Evolutionary conservation across 2,797 vertebrate genomes (phyloP).

Genomic region (Catostomus latipinnis): DNA sequence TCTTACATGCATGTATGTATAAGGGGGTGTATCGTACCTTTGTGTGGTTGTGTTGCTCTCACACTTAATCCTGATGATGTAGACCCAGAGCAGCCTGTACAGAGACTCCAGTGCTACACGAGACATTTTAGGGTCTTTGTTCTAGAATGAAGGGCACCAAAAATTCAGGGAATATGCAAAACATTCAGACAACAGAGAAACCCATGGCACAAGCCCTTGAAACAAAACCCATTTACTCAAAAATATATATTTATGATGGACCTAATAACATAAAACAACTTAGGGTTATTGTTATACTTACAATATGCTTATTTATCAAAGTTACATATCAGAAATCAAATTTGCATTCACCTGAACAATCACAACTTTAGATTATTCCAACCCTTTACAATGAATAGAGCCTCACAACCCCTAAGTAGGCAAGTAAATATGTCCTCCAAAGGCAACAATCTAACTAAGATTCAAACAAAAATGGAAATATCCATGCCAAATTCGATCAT

Average conservation of each 20-base stretch:
- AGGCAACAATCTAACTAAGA: not conserved
- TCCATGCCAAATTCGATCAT: not conserved
- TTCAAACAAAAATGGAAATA: not conserved
- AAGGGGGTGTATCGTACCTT: slow-evolving; percentile 80
- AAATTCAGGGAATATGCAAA: not conserved
- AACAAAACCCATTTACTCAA: not conserved
- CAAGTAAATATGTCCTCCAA: not conserved
- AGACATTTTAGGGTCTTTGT: slow-evolving; percentile 99
- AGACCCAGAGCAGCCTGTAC: slow-evolving; percentile 99
- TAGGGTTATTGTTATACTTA: not conserved
- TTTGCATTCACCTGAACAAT: no score
- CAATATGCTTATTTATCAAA: no score
- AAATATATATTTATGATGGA: not conserved
- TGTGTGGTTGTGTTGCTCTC: slow-evolving; percentile 99
- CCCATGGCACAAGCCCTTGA: not conserved
- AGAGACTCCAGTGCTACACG: slow-evolving; percentile 99
- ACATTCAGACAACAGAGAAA: not conserved
- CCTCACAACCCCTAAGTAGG: not conserved
- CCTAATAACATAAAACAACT: not conserved
- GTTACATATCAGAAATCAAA: no score
- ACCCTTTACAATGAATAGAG: not conserved
- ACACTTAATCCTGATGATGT: slow-evolving; percentile 99
- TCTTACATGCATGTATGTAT: not conserved
- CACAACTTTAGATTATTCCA: no score
- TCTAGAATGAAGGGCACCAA: slow-evolving; percentile 74